Percentiles rank a stretch among this genome's conserved stretches.
Conservation (phyloP, 2,888 invertebrate species). For the Ochropacha duplaris region DNA sequence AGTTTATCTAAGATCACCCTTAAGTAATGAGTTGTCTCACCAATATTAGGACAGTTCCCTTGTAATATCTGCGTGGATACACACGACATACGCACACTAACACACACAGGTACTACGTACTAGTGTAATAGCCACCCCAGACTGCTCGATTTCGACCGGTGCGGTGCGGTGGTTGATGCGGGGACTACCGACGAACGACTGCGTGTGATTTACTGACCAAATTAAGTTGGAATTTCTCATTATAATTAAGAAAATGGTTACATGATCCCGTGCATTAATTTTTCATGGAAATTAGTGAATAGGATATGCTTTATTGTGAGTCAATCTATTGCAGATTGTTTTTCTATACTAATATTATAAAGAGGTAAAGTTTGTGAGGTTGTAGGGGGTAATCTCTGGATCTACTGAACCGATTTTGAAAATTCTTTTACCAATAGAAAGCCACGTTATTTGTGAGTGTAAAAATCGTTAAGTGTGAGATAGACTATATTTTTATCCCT, state of each 20-base stretch:
- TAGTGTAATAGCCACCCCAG: neutral
- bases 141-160: neutral
- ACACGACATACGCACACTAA: constrained; percentile 18
- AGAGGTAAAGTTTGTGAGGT: no score
- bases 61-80: constrained; percentile 12
- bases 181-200: neutral
- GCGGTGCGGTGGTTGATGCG: neutral
- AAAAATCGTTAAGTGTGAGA: no score
- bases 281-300: no score
- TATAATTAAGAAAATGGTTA: neutral
- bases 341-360: no score
- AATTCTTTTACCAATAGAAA: no score
- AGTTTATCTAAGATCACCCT: constrained; percentile 67
- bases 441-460: no score
- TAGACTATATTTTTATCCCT: no score
- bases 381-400: no score
- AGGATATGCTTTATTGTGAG: no score
- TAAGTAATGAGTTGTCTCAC: constrained; percentile 69
- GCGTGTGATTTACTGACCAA: constrained; percentile 1
- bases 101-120: neutral
- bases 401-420: no score
- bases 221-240: neutral
- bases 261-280: no score
- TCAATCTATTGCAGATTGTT: no score
- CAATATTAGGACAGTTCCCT: constrained; percentile 34